A percentile compares a stretch with the other conserved stretches of the same genome.
Conservation (phyloP, 2,888 invertebrate genomes). For the Bombyx huttoni region DNA sequence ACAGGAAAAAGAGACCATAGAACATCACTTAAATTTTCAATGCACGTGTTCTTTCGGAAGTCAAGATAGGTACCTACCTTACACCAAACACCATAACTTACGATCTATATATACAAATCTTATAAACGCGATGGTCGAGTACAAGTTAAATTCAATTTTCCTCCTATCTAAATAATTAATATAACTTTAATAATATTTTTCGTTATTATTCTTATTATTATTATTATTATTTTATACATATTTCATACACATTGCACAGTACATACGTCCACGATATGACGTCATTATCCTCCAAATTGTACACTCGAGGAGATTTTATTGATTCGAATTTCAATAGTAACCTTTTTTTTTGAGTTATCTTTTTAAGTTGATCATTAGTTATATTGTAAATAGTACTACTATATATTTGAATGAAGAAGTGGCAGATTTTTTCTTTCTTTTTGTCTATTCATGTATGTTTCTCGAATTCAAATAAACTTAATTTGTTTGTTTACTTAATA, state of each 20-base stretch:
- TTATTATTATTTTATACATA: slow-evolving; percentile 47
- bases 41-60: slow-evolving; percentile 37
- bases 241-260: slow-evolving; percentile 66
- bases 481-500: slow-evolving; percentile 20
- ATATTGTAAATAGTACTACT: too few species aligned
- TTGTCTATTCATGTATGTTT: too few species aligned
- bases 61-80: slow-evolving; percentile 66
- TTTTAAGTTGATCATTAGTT: too few species aligned
- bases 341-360: not conserved
- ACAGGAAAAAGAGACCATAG: too few species aligned
- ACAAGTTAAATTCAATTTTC: slow-evolving; percentile 58
- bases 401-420: too few species aligned
- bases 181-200: slow-evolving; percentile 26
- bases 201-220: too few species aligned
- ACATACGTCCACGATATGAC: slow-evolving; percentile 54
- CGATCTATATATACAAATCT: slow-evolving; percentile 57
- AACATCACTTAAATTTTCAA: not conserved
- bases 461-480: too few species aligned
- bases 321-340: not conserved
- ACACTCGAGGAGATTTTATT: slow-evolving; percentile 8
- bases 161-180: slow-evolving; percentile 53
- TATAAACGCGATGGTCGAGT: slow-evolving; percentile 60
- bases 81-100: slow-evolving; percentile 68
- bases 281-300: slow-evolving; percentile 24
- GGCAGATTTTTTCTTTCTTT: too few species aligned